A percentile compares a stretch with the other conserved stretches of the same genome.
These are phyloP conservation scores for Hemibagrus guttatus DNA, from an alignment of 2,797 vertebrate genomes.

Conservation along the genomic window DNA sequence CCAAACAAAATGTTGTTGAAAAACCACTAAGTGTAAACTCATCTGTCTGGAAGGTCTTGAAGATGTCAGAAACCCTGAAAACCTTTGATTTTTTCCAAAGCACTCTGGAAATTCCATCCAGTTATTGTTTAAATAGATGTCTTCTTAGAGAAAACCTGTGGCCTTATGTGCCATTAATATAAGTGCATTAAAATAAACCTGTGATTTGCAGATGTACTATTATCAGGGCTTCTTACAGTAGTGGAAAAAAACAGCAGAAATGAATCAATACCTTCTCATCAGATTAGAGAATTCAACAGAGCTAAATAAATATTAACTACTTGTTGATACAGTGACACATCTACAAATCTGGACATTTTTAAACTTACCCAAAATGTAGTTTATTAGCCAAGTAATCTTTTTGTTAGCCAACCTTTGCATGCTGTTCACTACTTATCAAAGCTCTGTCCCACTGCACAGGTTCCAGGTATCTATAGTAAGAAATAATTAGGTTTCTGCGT, in stretches of 20 bases:
- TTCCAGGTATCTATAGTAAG: not conserved
- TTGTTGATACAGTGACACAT: not conserved
- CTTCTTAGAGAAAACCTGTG: no score
- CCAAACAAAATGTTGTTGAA: not conserved
- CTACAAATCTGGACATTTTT: not conserved
- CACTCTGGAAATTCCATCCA: not conserved
- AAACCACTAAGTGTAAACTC: not conserved
- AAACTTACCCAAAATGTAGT: not conserved
- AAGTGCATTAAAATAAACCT: not conserved
- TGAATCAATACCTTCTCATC: not conserved
- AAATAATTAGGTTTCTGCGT: not conserved
- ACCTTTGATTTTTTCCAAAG: not conserved
- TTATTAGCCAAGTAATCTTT: not conserved
- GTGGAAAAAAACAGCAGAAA: not conserved
- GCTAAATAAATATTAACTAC: not conserved
- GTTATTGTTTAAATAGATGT: not conserved
- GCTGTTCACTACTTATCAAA: not conserved
- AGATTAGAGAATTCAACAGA: not conserved
- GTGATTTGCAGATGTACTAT: not conserved
- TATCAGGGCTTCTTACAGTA: not conserved
- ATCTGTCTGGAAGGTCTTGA: not conserved
- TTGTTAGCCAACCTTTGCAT: not conserved
- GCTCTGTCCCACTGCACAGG: not conserved
- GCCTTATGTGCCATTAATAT: no score
- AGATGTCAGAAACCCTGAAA: not conserved